phyloP scores from a whole-genome alignment of 2,797 vertebrate genomes.

The Pteronotus mesoamericanus region DNA sequence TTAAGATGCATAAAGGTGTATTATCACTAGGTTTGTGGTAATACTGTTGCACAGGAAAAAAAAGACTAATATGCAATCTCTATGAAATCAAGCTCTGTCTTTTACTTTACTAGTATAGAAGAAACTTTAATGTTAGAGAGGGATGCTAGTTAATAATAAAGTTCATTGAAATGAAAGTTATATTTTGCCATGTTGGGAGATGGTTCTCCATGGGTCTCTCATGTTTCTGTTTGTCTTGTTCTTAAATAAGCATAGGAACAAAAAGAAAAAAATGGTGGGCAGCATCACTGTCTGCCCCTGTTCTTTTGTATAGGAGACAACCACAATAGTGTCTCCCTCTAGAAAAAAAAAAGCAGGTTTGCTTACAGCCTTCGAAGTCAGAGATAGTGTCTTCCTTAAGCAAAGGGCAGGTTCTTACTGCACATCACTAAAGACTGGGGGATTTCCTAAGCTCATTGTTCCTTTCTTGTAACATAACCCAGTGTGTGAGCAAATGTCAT shows the following conservation, averaged over 20 bases:
- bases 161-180: constrained; percentile 6
- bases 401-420: background rate
- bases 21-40: background rate
- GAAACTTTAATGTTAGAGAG: background rate
- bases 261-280: background rate
- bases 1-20: background rate
- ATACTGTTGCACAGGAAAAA: background rate
- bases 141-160: background rate
- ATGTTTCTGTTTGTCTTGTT: background rate
- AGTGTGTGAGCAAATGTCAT: background rate
- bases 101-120: background rate
- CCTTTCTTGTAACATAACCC: background rate
- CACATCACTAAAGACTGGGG: background rate
- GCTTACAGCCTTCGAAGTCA: background rate
- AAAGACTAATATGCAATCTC: background rate
- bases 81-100: background rate
- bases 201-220: background rate
- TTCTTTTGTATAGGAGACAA: background rate
- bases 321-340: background rate
- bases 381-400: background rate
- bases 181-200: background rate
- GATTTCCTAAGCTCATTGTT: background rate
- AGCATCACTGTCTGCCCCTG: background rate
- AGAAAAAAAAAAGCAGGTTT: background rate
- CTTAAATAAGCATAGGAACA: background rate